These are phyloP conservation scores for Apomyelois bistriatella DNA, from an alignment of 2,888 invertebrate species.

Conservation along the genomic window DNA sequence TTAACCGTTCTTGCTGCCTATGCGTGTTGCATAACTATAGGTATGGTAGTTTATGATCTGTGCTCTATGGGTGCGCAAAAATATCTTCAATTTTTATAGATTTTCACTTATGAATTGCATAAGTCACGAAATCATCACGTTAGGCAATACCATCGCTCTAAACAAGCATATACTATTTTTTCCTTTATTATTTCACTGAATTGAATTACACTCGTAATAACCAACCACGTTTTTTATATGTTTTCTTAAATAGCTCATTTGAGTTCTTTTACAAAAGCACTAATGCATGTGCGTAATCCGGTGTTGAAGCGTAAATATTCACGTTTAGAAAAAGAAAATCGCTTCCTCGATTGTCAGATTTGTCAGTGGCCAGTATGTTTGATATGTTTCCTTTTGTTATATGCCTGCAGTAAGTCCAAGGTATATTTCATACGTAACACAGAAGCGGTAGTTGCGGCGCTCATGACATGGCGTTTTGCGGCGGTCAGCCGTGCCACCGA, in stretches of 20 bases:
- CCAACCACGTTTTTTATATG: background rate
- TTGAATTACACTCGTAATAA: background rate
- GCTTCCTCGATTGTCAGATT: conserved; percentile 10
- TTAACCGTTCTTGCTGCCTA: conserved; percentile 23
- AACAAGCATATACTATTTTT: background rate
- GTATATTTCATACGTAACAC: conserved; percentile 28
- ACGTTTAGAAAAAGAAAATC: conserved; percentile 1
- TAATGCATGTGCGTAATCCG: conserved; percentile 18
- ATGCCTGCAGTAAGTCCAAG: background rate
- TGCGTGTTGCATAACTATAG: conserved; percentile 39
- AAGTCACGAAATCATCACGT: conserved; percentile 27
- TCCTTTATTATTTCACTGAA: background rate
- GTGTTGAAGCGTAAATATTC: conserved; percentile 8
- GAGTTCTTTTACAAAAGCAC: conserved; percentile 17
- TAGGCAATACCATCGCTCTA: background rate
- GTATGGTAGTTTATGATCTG: background rate
- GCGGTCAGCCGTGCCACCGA: conserved; percentile 36
- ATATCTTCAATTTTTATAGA: conserved; percentile 18
- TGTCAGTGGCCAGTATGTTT: background rate
- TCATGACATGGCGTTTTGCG: conserved; percentile 11
- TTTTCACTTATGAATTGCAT: conserved; percentile 27
- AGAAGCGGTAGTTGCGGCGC: conserved; percentile 23
- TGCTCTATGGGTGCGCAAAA: conserved; percentile 12
- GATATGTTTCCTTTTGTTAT: background rate
- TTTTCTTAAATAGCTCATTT: background rate